Base-by-base conservation (phyloP, 53 echinoderm and acorn worm genomes). In the Luidia sarsii region DNA sequence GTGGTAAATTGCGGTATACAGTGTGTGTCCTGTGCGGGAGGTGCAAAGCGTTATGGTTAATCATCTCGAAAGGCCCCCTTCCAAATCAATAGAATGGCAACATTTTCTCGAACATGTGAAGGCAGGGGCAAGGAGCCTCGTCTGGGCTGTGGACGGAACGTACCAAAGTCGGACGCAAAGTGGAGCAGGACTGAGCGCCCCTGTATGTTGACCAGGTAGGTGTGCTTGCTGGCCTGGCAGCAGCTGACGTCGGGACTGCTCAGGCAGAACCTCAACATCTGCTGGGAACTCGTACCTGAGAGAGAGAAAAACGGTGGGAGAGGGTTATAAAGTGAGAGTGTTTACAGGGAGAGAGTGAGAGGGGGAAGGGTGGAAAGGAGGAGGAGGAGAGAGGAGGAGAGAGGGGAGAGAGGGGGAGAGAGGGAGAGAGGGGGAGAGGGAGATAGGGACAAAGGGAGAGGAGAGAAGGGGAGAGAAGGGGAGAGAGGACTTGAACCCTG, bases 131-230 rank as follows among this genome's bases (percentile, higher is more conserved):
- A n/a, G n/a, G n/a, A n/a, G n/a, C n/a, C n/a, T n/a, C n/a, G n/a
- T n/a, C n/a, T n/a, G n/a, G n/a, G n/a, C n/a, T n/a, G n/a, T n/a
- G n/a, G n/a, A n/a, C n/a, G 11, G 6, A 16, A 69, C 91, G 89
- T 82, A 95, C 95, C 95, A 88, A 95, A 95, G 70, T 95, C 95
- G 60, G 95, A 71, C 45, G 87, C 57, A 55, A 95, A 95, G 66
- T 92, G 92, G 13, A 95, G 83, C 37, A 95, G 33, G 46, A 95
- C 85, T 28, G 90, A 90, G 54, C 80, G 90, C 38, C 90, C 90
- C 63, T 85, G 92, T 61, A 90, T 87, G 66, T 95, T 92, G 83
- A 95, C 90, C 64, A 95, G 82, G 41, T 90, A 95, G 36, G 95
- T 86, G 65, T 87, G 86, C 49, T 95, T 95, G 56, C 86, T 82